Base-by-base conservation (phyloP, 2,888 invertebrate genomes). In the Limnephilus auricula region DNA sequence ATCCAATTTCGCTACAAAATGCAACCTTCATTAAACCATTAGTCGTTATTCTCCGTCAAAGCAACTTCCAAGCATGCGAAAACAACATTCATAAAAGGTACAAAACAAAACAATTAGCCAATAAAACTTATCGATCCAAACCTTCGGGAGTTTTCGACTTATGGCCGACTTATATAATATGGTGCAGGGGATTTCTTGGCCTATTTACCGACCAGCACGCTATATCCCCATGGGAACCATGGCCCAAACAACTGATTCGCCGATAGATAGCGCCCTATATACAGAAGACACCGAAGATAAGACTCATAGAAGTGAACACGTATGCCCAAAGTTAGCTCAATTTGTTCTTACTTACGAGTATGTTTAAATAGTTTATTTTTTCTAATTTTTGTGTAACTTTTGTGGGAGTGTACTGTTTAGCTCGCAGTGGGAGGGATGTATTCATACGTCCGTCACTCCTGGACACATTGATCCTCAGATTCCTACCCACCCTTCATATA, bases 171-270 rank as follows among this genome's bases (percentile, higher is more conserved):
- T 65, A n/a, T n/a, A n/a, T n/a, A n/a, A n/a, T n/a, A n/a, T 65
- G 2, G 18, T 0, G 82, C 82, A 25, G 25, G 13, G 32, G 82
- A 34, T 82, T 32, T 25, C 82, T 82, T 25, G 32, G 25, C 82
- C 82, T 82, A 25, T 25, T 9, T 82, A 25, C 13, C 34, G 9
- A 5, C 25, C 82, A 6, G 31, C 82, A 32, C 82, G 34, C 34
- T 25, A 32, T 18, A 34, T 82, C 34, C 18, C 82, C 82, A 82
- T 82, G 82, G 82, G 32, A 34, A 82, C 82, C 82, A 9, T 82
- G 34, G 82, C 82, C 82, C 82, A 82, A 82, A 82, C 82, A 82
- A 25, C 25, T 34, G 82, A 82, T 82, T 0, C n/a, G 12, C 34
- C 9, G 32, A 34, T 34, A 31, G 13, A 80, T 30, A 32, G 31